Conservation (phyloP, 2,888 invertebrate genomes). For the Aphidoletes aphidimyza region DNA sequence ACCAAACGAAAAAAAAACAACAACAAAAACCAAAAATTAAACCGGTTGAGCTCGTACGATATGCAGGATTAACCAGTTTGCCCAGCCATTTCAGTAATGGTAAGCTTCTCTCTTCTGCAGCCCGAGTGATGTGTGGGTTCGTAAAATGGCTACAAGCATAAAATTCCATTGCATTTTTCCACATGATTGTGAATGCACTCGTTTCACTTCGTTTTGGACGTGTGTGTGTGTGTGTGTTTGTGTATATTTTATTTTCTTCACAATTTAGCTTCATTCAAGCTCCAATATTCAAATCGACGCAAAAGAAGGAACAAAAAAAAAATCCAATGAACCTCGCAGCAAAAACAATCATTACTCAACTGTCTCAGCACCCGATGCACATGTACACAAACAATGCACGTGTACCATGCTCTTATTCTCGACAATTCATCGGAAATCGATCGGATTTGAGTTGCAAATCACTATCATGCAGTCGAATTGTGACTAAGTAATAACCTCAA, state of each 20-base stretch:
- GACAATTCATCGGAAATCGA: neutral
- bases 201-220: neutral
- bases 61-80: constrained; percentile 48
- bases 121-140: neutral
- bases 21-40: no score
- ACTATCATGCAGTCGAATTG: neutral
- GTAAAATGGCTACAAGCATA: constrained; percentile 9
- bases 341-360: constrained; percentile 21
- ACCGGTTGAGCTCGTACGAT: constrained; percentile 38
- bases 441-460: neutral
- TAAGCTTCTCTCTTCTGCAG: neutral
- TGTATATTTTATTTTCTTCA: neutral
- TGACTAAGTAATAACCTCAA: no score
- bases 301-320: neutral
- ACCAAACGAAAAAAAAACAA: neutral
- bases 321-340: neutral
- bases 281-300: neutral
- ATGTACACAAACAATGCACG: neutral
- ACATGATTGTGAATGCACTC: constrained; percentile 16
- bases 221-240: no score
- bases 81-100: neutral
- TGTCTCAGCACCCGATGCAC: neutral
- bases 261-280: no score
- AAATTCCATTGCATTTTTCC: constrained; percentile 41
- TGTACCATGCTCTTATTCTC: neutral